Evolutionary conservation across 2,888 invertebrate species (phyloP).

Genomic region (Ypsolopha sequella): DNA sequence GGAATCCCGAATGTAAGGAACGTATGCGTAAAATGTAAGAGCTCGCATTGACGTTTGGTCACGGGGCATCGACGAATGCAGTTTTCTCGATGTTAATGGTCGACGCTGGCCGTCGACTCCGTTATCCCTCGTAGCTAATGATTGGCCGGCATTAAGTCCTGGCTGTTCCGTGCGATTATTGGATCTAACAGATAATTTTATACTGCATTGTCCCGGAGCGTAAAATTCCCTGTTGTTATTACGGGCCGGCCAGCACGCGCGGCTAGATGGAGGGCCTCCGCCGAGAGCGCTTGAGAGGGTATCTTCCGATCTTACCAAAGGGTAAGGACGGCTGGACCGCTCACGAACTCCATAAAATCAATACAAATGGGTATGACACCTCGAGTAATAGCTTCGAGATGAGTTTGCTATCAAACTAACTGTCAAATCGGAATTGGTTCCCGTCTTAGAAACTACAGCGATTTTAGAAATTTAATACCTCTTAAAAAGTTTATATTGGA

Average conservation of each 20-base stretch:
- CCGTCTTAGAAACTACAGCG: neutral
- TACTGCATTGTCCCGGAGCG: constrained; percentile 70
- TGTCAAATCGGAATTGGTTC: neutral
- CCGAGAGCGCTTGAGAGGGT: constrained; percentile 7
- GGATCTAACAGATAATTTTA: constrained; percentile 72
- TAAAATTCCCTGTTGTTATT: constrained; percentile 69
- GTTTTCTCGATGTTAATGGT: constrained; percentile 36
- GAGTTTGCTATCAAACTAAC: neutral
- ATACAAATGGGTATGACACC: constrained; percentile 9
- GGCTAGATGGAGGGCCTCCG: constrained; percentile 3
- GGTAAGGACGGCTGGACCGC: constrained; percentile 5
- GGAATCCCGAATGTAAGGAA: constrained; percentile 21
- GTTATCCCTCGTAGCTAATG: constrained; percentile 70
- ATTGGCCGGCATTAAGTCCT: constrained; percentile 68
- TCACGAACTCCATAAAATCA: constrained; percentile 8
- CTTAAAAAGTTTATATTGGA: neutral
- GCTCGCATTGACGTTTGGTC: constrained; percentile 68
- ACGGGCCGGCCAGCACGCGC: constrained; percentile 38
- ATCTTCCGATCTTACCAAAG: constrained; percentile 8
- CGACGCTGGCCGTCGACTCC: constrained; percentile 56
- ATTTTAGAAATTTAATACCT: neutral
- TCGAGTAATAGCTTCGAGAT: constrained; percentile 5
- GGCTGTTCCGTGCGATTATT: constrained; percentile 68
- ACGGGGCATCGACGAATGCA: constrained; percentile 17
- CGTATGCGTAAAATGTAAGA: constrained; percentile 27